A percentile compares a stretch with the other conserved stretches of the same genome.
Conservation (phyloP, 2,113 vertebrate genomes). For the Dunckerocampus dactyliophorus region DNA sequence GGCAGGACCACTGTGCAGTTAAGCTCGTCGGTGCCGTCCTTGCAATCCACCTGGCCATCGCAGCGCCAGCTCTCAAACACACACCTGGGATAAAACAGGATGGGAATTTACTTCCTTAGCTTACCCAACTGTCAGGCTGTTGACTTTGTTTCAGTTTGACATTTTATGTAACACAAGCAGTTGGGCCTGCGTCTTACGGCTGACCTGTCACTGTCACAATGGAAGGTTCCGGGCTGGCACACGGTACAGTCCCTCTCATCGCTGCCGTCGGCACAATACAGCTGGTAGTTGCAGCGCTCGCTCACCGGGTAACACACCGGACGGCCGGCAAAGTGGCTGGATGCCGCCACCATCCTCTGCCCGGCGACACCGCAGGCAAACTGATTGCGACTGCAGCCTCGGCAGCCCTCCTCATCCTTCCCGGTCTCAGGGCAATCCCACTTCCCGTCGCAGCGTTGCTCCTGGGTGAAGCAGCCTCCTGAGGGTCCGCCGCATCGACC, state of each 20-base stretch:
- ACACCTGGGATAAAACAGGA: conserved; percentile 69
- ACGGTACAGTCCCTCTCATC: conserved; percentile 81
- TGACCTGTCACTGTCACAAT: conserved; percentile 81
- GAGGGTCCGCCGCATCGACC: conserved; percentile 77
- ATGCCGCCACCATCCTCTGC: conserved; percentile 27
- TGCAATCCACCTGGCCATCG: conserved; percentile 86
- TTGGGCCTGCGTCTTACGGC: conserved; percentile 6
- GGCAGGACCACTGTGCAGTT: conserved; percentile 82
- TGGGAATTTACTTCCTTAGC: too few relatives aligned
- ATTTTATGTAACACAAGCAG: neutral
- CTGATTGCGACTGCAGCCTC: conserved; percentile 70
- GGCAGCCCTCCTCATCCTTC: conserved; percentile 79
- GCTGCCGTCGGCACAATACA: conserved; percentile 80
- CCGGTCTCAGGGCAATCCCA: conserved; percentile 85
- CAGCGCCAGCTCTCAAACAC: conserved; percentile 91
- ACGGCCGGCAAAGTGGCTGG: conserved; percentile 26
- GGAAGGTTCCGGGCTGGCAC: conserved; percentile 86
- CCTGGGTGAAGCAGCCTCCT: conserved; percentile 73
- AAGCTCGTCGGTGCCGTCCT: conserved; percentile 82
- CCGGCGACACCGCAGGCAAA: conserved; percentile 74
- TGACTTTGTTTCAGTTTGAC: too few relatives aligned
- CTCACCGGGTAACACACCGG: conserved; percentile 76
- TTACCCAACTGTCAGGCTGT: too few relatives aligned
- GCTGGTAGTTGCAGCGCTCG: conserved; percentile 88
- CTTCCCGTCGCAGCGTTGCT: conserved; percentile 78